Percentiles rank a stretch among this genome's conserved stretches.
Conservation (phyloP, 2,797 vertebrate species). For the Podarcis lilfordi region DNA sequence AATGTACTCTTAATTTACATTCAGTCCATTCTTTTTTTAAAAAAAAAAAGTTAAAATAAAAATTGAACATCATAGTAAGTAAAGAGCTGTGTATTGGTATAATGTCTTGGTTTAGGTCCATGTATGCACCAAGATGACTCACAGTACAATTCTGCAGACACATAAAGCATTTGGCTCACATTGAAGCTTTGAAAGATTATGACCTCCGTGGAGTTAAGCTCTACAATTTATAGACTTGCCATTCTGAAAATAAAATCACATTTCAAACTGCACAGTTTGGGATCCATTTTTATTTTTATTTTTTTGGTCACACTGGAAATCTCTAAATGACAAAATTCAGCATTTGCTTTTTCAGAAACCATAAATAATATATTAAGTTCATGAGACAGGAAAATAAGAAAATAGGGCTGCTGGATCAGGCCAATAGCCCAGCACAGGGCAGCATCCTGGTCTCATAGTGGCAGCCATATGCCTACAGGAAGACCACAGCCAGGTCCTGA, state of each 20-base stretch:
- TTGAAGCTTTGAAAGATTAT: neutral
- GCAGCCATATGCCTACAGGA: too few species aligned
- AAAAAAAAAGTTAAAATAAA: neutral
- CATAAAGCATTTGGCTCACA: neutral
- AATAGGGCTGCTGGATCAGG: too few species aligned
- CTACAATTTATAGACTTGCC: neutral
- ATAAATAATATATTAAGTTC: neutral
- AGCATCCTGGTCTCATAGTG: too few species aligned
- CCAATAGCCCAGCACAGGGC: too few species aligned
- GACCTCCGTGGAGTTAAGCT: neutral
- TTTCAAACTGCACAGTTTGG: neutral
- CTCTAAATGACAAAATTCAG: neutral
- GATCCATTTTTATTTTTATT: neutral
- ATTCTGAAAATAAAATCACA: neutral
- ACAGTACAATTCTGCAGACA: neutral
- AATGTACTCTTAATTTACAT: neutral
- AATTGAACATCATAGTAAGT: neutral
- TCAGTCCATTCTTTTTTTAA: neutral
- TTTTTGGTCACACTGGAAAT: slow-evolving; percentile 1
- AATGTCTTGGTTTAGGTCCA: neutral
- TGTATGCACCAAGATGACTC: neutral
- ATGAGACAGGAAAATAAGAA: neutral
- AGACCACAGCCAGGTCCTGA: too few species aligned
- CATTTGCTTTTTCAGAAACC: neutral
- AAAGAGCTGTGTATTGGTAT: neutral